Evolutionary conservation across 2,797 vertebrate genomes (phyloP), one percentile per base, ranked within the genome.

Genomic region (Aulostomus chinensis): DNA sequence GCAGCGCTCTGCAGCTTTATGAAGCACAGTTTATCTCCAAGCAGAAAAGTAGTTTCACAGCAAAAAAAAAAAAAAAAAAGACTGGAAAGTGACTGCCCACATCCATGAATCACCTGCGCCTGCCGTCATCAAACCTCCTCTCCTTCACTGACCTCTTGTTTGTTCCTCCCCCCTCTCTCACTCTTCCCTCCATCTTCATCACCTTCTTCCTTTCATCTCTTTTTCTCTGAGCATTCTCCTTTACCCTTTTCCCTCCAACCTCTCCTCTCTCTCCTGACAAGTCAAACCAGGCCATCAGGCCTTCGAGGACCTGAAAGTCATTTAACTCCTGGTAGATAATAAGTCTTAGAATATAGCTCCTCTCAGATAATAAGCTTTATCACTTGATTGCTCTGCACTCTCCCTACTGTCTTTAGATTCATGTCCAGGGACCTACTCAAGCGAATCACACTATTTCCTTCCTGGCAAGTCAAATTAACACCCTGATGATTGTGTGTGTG

Each of bases 311-410:
- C 80, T 84, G 78, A 84, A 86, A 89, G 84, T 85, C 83, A 89
- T 88, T 88, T 88, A 81, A 89, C 82, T 87, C 76, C 81, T 87
- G 68, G 67, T 85, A 88, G 86, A 89, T 89, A 88, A 89, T 89
- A 88, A 85, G 84, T 88, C 83, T 84, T 87, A 81, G 83, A 84
- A 86, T 89, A 85, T 88, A 86, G 84, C 83, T 85, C 68, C 78
- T 83, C 82, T 77, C 83, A 78, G 86, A 88, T 89, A 88, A 89
- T 89, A 89, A 87, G 83, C 83, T 84, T 88, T 89, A 88, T 89
- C 88, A 88, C 86, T 89, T 88, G 84, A 89, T 89, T 88, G 86
- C 86, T 84, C 82, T 80, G 78, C 77, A 84, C 13, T 58, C 80
- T 88, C 84, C 85, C 82, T 33, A 73, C 81, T 87, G 86, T 86